A percentile compares a stretch with the other conserved stretches of the same genome.
Evolutionary conservation across 2,888 invertebrate species (phyloP).

Genomic region (Dendrolimus houi): DNA sequence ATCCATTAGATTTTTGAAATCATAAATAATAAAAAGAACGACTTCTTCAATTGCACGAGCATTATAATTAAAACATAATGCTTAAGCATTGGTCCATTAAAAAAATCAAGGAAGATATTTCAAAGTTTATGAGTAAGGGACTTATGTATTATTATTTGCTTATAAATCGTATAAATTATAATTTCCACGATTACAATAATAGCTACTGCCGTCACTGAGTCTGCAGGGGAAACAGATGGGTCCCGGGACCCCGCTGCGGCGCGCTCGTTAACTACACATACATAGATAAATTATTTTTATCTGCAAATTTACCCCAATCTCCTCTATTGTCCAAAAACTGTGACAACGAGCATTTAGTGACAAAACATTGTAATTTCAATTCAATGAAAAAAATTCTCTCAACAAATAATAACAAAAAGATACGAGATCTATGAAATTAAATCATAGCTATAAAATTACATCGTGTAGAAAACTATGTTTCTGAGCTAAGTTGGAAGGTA

Average conservation of each 20-base stretch:
- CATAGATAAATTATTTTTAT: constrained; percentile 69
- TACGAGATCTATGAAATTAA: no score
- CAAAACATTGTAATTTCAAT: constrained; percentile 22
- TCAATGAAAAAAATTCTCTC: neutral
- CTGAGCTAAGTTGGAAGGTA: no score
- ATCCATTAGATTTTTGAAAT: no score
- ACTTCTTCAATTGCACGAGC: no score
- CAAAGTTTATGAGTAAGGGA: constrained; percentile 6
- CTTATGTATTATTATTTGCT: constrained; percentile 16
- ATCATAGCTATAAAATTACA: no score
- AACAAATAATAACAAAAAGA: no score
- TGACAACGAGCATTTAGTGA: constrained; percentile 50
- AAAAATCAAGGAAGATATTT: no score
- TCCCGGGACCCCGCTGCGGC: constrained; percentile 47
- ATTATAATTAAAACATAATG: no score
- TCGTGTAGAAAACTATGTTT: no score
- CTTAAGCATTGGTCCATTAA: no score
- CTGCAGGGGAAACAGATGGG: constrained; percentile 54
- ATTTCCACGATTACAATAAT: constrained; percentile 38
- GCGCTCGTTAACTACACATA: constrained; percentile 60
- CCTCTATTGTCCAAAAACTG: constrained; percentile 47
- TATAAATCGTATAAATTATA: constrained; percentile 16
- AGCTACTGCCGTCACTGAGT: constrained; percentile 47
- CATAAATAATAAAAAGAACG: no score
- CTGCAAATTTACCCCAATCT: constrained; percentile 71